Percentiles rank a stretch among this genome's conserved stretches.
phyloP scores from a whole-genome alignment of 1,140 invertebrate species.

The Sinella curviseta region DNA sequence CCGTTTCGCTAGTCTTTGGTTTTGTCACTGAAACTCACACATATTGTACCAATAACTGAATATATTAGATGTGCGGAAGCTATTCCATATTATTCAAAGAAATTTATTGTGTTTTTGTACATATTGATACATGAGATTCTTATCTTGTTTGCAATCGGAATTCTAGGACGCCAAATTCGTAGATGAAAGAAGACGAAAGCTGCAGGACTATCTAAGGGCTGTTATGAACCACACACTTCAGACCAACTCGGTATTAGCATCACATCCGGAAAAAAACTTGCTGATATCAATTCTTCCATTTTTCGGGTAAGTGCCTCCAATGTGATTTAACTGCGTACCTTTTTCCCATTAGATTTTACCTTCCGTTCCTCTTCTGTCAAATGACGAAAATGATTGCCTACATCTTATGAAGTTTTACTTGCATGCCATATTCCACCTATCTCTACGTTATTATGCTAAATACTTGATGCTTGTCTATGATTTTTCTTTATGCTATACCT shows the following conservation, averaged over 20 bases:
- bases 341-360: neutral
- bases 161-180: constrained; percentile 75
- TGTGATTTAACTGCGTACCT: too few relatives aligned
- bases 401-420: too few relatives aligned
- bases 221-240: constrained; percentile 69
- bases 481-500: too few relatives aligned
- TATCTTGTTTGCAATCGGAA: neutral
- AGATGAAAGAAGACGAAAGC: constrained; percentile 69
- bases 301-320: constrained; percentile 80
- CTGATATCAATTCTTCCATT: constrained; percentile 74
- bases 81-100: too few relatives aligned
- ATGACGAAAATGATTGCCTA: too few relatives aligned
- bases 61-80: too few relatives aligned
- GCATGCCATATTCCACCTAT: neutral
- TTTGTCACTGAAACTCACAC: too few relatives aligned
- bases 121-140: neutral
- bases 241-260: constrained; percentile 68
- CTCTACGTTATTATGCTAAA: neutral
- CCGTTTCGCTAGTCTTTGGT: too few relatives aligned
- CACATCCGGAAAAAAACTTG: constrained; percentile 67
- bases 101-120: too few relatives aligned
- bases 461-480: neutral
- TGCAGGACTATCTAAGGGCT: constrained; percentile 76
- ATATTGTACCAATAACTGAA: too few relatives aligned
- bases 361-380: too few relatives aligned